Base-by-base conservation (phyloP, 2,888 invertebrate genomes). In the Parnassius apollo region DNA sequence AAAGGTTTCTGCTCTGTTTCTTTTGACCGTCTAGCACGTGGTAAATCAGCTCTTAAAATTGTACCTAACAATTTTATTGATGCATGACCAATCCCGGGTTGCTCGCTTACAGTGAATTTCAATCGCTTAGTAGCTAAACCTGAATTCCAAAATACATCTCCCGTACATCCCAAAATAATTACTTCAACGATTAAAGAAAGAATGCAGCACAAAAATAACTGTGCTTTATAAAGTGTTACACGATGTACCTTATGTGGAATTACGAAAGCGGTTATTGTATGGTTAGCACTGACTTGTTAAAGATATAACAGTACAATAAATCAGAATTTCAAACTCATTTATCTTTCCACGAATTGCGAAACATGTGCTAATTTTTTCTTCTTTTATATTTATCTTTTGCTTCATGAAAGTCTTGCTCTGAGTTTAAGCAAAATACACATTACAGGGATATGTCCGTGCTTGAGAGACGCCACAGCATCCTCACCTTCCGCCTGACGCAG, bases 251-350 rank as follows among this genome's bases (percentile, higher is more conserved):
- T 62, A 50, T 54, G 49, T 44, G 42, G 49, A 12, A 45, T 49
- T n/a, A 50, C 49, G 44, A 56, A 55, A 48, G 42, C 18, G 56
- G 54, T 49, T 62, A 50, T 59, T 53, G 42, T 58, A 62, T 50
- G 35, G 62, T 54, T 58, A 62, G 49, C 62, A 58, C 49, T 50
- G 58, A 55, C 22, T 55, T 25, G 54, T 45, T 12, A 62, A 50
- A 62, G 45, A 59, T 55, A 62, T 59, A 59, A 59, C 62, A 49
- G 58, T 62, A 54, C 50, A 54, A 62, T 57, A 62, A 53, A 62
- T 62, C 53, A 62, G 42, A 58, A 48, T 57, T 35, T 45, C 42
- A 61, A 62, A 62, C 62, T 53, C 55, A 62, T 58, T 54, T 58
- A 54, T 62, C 58, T 58, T 54, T 50, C 55, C 49, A 58, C 53